Percentiles rank a stretch among this genome's conserved stretches.
phyloP scores from a whole-genome alignment of 64 coral and sea anemone species.

The Platygyra sinensis region DNA sequence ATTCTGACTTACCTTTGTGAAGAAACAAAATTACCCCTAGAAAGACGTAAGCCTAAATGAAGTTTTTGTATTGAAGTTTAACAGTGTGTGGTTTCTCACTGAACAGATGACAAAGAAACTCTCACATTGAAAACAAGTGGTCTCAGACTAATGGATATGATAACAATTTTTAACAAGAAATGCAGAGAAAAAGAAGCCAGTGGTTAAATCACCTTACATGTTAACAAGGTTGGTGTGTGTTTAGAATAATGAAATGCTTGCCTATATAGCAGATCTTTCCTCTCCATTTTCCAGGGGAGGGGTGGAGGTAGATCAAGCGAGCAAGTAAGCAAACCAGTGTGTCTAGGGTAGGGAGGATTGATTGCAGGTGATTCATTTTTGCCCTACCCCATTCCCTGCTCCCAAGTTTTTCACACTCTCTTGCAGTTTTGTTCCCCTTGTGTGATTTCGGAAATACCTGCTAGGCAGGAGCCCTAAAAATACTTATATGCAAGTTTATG shows the following conservation, averaged over 20 bases:
- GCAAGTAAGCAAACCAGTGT: too few species aligned
- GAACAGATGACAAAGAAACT: constrained; percentile 90
- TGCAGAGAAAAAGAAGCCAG: constrained; percentile 79
- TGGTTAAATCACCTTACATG: not conserved
- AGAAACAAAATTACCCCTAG: too few species aligned
- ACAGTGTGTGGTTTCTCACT: not conserved
- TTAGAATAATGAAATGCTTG: too few species aligned
- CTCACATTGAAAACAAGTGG: constrained; percentile 66
- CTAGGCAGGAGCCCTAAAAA: not conserved
- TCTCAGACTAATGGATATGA: constrained; percentile 82
- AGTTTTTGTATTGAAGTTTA: too few species aligned
- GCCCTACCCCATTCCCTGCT: not conserved
- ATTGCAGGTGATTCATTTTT: not conserved
- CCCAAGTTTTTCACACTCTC: not conserved
- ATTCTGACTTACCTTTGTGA: too few species aligned
- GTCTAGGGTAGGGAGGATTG: not conserved
- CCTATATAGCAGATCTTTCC: too few species aligned
- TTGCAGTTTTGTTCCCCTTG: too few species aligned
- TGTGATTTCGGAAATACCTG: not conserved
- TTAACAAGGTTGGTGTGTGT: not conserved
- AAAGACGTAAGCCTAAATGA: too few species aligned
- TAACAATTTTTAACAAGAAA: constrained; percentile 83
- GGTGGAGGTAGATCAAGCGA: too few species aligned
- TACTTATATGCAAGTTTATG: too few species aligned
- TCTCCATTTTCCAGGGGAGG: too few species aligned